Percentiles rank a stretch among this genome's conserved stretches.
Conservation (phyloP, 2,888 invertebrate species). For the Drosophila planitibia region DNA sequence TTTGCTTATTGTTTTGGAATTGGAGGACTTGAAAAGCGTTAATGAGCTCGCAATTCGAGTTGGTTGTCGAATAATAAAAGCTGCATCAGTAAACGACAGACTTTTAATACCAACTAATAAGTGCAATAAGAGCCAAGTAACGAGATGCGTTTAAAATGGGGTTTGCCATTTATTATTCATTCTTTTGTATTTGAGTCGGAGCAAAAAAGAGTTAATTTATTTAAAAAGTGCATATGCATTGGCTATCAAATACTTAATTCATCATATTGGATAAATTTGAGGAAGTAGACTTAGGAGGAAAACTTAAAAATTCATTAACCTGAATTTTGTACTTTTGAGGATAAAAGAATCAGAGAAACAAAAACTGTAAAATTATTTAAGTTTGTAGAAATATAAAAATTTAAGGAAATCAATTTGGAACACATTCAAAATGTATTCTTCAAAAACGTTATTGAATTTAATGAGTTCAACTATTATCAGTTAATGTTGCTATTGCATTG, state of each 20-base stretch:
- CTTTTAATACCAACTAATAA: slow-evolving; percentile 7
- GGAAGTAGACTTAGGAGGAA: neutral
- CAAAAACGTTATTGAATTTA: neutral
- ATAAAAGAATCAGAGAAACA: neutral
- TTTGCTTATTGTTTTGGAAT: slow-evolving; percentile 30
- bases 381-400: neutral
- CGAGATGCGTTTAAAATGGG: slow-evolving; percentile 1
- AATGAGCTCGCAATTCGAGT: slow-evolving; percentile 50
- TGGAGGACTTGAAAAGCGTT: slow-evolving; percentile 49
- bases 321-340: neutral
- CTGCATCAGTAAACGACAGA: slow-evolving; percentile 23
- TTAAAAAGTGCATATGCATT: neutral
- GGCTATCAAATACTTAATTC: neutral
- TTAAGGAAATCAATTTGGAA: neutral
- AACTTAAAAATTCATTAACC: neutral
- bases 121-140: slow-evolving; percentile 9
- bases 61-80: slow-evolving; percentile 19
- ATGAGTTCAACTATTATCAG: neutral
- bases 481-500: neutral
- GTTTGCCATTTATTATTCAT: neutral
- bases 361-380: neutral
- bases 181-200: neutral
- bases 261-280: no score
- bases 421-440: neutral
- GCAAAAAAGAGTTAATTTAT: neutral